Conservation (phyloP, 2,888 invertebrate species). For the Netelia fuscicornis region DNA sequence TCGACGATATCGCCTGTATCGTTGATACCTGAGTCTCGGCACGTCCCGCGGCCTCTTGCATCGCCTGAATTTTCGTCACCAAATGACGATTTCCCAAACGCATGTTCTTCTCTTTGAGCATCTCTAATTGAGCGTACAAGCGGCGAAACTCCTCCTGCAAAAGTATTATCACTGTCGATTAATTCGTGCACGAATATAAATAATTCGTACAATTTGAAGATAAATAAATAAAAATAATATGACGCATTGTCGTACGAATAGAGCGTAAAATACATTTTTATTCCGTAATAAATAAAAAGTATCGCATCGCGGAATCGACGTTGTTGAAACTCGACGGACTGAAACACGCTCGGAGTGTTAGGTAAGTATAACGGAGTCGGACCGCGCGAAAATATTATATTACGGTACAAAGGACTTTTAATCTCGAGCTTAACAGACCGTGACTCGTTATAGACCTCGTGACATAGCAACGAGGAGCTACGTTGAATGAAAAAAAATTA, state of each 20-base stretch:
- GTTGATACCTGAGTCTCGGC: slow-evolving; percentile 87
- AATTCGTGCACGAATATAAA: not conserved
- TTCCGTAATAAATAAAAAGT: too few species aligned
- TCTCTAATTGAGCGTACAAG: slow-evolving; percentile 92
- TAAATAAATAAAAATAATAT: not conserved
- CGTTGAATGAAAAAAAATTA: too few species aligned
- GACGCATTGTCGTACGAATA: too few species aligned
- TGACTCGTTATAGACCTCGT: slow-evolving; percentile 32
- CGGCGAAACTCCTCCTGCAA: slow-evolving; percentile 93
- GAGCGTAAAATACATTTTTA: not conserved
- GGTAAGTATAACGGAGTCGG: too few species aligned
- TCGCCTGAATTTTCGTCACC: slow-evolving; percentile 91
- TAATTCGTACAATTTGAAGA: not conserved
- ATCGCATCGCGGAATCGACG: too few species aligned
- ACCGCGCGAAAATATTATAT: not conserved
- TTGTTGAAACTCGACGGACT: too few species aligned
- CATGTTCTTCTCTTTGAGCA: slow-evolving; percentile 92
- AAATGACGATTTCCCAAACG: slow-evolving; percentile 91
- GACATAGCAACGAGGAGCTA: not conserved
- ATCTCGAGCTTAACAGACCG: slow-evolving; percentile 44
- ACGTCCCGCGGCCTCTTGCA: slow-evolving; percentile 91
- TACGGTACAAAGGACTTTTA: slow-evolving; percentile 5
- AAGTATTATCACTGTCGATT: slow-evolving; percentile 1
- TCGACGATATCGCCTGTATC: slow-evolving; percentile 80
- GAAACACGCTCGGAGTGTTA: too few species aligned